Percentiles rank a stretch among this genome's conserved stretches.
Conservation (phyloP, 53 echinoderm and acorn worm species). For the Echinarachnius parma region DNA sequence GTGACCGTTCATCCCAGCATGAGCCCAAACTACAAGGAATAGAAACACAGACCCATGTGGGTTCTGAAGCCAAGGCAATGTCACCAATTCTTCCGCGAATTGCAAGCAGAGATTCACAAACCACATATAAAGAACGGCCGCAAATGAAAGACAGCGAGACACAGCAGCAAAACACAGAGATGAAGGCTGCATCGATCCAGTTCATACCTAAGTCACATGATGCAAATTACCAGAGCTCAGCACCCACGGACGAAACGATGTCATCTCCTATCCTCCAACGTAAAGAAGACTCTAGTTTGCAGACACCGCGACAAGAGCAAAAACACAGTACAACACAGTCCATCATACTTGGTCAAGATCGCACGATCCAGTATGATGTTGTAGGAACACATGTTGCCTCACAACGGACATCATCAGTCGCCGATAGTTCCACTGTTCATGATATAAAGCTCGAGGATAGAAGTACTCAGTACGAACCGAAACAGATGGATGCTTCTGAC, state of each 20-base stretch:
- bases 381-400: constrained; percentile 4
- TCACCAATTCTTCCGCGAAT: constrained; percentile 15
- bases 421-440: constrained; percentile 4
- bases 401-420: not conserved
- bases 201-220: not conserved
- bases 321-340: constrained; percentile 2
- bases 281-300: not conserved
- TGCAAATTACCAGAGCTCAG: not conserved
- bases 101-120: not conserved
- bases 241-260: not conserved
- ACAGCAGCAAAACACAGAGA: not conserved
- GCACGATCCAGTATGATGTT: constrained; percentile 2
- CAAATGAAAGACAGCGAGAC: not conserved
- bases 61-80: constrained; percentile 2
- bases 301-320: constrained; percentile 5
- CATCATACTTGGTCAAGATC: not conserved
- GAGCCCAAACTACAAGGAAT: not conserved
- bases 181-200: constrained; percentile 1
- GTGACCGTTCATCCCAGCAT: constrained; percentile 1
- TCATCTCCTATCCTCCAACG: constrained; percentile 9
- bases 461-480: constrained; percentile 1
- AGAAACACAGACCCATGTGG: constrained; percentile 13
- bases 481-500: not conserved
- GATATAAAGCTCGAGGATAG: not conserved
- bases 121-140: not conserved